Conservation (phyloP, 2,888 invertebrate genomes). For the Napeogenes sylphis region DNA sequence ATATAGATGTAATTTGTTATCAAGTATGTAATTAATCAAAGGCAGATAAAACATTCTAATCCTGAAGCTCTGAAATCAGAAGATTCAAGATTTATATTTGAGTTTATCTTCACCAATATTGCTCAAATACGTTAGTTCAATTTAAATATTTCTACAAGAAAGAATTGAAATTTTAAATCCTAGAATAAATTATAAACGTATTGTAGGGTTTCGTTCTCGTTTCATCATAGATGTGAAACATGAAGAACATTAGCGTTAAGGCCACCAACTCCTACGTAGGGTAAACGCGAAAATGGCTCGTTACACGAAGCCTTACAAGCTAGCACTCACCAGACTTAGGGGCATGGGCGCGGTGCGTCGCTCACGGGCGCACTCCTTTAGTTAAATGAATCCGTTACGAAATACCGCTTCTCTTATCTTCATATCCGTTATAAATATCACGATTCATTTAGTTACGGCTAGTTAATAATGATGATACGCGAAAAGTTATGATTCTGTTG, state of each 20-base stretch:
- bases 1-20: conserved; percentile 7
- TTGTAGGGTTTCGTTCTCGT: not conserved
- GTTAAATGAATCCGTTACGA: conserved; percentile 69
- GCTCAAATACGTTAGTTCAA: too few species aligned
- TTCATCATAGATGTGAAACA: not conserved
- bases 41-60: too few species aligned
- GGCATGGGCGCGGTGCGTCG: conserved; percentile 75
- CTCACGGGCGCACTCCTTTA: conserved; percentile 63
- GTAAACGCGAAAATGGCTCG: conserved; percentile 63
- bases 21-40: not conserved
- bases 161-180: too few species aligned
- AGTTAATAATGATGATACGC: conserved; percentile 45
- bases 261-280: conserved; percentile 21
- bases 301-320: conserved; percentile 69
- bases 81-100: too few species aligned
- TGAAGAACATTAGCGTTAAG: conserved; percentile 10
- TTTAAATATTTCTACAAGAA: too few species aligned
- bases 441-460: conserved; percentile 53
- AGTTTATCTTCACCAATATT: not conserved
- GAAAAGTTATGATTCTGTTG: conserved; percentile 60
- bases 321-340: conserved; percentile 73
- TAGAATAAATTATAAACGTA: too few species aligned
- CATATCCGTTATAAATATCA: conserved; percentile 57
- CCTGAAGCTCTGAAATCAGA: too few species aligned
- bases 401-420: conserved; percentile 55